Percentiles rank a stretch among this genome's conserved stretches.
These are phyloP conservation scores for Bombus consobrinus DNA, from an alignment of 1,140 invertebrate genomes.

Conservation along the genomic window DNA sequence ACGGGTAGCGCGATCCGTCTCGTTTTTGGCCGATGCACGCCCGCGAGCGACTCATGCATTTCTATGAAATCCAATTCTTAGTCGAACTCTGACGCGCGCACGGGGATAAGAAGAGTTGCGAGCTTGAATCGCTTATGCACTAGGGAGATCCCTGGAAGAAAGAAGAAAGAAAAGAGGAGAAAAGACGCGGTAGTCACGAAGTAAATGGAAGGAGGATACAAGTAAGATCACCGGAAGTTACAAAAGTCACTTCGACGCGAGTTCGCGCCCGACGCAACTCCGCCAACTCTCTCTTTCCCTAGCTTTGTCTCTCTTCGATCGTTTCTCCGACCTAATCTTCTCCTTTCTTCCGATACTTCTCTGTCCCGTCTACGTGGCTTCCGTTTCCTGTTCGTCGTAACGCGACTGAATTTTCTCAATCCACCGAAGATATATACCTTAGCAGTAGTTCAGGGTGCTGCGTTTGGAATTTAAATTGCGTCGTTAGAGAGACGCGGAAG, in stretches of 20 bases:
- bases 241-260: conserved; percentile 40
- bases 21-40: neutral
- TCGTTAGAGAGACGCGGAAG: conserved; percentile 65
- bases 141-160: neutral
- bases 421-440: conserved; percentile 25
- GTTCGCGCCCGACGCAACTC: conserved; percentile 22
- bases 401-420: conserved; percentile 51
- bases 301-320: neutral
- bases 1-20: neutral
- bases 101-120: neutral
- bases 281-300: neutral
- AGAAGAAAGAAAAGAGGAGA: neutral
- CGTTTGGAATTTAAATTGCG: conserved; percentile 72
- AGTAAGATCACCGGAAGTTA: conserved; percentile 48
- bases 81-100: conserved; percentile 21
- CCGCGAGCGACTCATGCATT: conserved; percentile 42
- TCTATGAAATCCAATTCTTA: conserved; percentile 61
- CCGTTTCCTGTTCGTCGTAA: neutral
- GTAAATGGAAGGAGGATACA: neutral
- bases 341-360: neutral
- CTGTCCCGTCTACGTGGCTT: neutral
- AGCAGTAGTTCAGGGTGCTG: conserved; percentile 31
- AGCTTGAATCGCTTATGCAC: conserved; percentile 10
- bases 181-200: neutral
- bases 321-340: neutral